These are phyloP conservation scores for Polietes domitor DNA, from an alignment of 2,888 invertebrate species.

Conservation along the genomic window DNA sequence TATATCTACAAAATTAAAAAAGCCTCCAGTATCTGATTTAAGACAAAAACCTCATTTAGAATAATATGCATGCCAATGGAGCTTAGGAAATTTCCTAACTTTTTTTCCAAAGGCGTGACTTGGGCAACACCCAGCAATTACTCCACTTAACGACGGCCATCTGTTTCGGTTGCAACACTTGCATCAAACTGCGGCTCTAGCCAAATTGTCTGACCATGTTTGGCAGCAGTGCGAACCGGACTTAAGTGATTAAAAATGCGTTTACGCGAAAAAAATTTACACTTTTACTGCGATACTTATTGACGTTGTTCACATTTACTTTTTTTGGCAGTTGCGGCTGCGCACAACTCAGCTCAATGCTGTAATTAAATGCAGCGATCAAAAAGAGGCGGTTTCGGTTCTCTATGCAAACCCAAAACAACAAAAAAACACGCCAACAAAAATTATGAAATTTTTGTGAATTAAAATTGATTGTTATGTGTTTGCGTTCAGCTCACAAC, in stretches of 20 bases:
- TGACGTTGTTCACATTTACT: not conserved
- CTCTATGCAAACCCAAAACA: not conserved
- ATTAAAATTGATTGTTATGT: constrained; percentile 46
- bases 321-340: too few species aligned
- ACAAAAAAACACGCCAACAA: not conserved
- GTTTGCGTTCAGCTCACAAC: not conserved
- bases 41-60: too few species aligned
- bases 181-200: not conserved
- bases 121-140: not conserved
- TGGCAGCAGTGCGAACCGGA: constrained; percentile 46
- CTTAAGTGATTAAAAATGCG: constrained; percentile 55
- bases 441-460: constrained; percentile 54
- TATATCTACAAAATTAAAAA: too few species aligned
- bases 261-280: constrained; percentile 39
- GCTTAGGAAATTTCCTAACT: too few species aligned
- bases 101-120: not conserved
- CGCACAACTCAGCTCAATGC: constrained; percentile 50
- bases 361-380: constrained; percentile 57
- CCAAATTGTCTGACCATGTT: constrained; percentile 19
- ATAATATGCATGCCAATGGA: too few species aligned
- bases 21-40: too few species aligned
- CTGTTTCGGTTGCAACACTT: not conserved
- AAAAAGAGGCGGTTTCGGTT: constrained; percentile 53
- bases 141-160: not conserved
- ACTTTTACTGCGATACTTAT: constrained; percentile 38